Evolutionary conservation across 1,140 invertebrate genomes (phyloP).

Genomic region (Eurosta solidaginis): DNA sequence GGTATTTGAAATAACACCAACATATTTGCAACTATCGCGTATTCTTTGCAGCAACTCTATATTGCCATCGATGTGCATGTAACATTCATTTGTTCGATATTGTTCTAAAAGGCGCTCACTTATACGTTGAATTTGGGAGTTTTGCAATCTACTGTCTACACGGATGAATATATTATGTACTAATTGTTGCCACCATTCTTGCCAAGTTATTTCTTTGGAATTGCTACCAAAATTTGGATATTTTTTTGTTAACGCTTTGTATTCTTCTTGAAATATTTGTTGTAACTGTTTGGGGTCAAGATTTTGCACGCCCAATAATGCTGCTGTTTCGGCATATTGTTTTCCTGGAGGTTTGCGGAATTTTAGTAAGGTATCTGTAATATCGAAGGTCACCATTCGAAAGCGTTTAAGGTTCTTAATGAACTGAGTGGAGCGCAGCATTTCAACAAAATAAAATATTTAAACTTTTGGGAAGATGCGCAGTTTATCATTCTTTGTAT

Average conservation of each 20-base stretch:
- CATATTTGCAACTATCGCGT: slow-evolving; percentile 40
- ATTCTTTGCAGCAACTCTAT: slow-evolving; percentile 44
- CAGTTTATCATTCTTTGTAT: background rate
- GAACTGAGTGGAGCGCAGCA: slow-evolving; percentile 36
- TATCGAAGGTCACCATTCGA: slow-evolving; percentile 82
- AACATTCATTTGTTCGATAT: slow-evolving; percentile 47
- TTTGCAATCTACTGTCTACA: slow-evolving; percentile 30
- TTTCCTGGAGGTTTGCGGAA: slow-evolving; percentile 69
- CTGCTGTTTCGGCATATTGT: slow-evolving; percentile 72
- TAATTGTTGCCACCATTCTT: slow-evolving; percentile 50
- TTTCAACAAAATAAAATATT: background rate
- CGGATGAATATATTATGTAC: slow-evolving; percentile 45
- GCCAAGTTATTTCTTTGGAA: slow-evolving; percentile 44
- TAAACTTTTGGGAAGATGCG: background rate
- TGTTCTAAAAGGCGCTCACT: slow-evolving; percentile 38
- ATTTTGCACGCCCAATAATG: slow-evolving; percentile 67
- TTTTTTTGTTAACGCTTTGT: slow-evolving; percentile 41
- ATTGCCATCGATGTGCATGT: slow-evolving; percentile 42
- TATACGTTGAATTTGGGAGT: slow-evolving; percentile 39
- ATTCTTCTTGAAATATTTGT: slow-evolving; percentile 52
- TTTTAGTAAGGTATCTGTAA: slow-evolving; percentile 81
- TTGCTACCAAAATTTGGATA: slow-evolving; percentile 49
- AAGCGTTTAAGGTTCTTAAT: slow-evolving; percentile 56
- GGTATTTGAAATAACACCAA: slow-evolving; percentile 56
- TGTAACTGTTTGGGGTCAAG: slow-evolving; percentile 63